A percentile compares a stretch with the other conserved stretches of the same genome.
phyloP scores from a whole-genome alignment of 2,888 invertebrate genomes.

The Yponomeuta sedellus region DNA sequence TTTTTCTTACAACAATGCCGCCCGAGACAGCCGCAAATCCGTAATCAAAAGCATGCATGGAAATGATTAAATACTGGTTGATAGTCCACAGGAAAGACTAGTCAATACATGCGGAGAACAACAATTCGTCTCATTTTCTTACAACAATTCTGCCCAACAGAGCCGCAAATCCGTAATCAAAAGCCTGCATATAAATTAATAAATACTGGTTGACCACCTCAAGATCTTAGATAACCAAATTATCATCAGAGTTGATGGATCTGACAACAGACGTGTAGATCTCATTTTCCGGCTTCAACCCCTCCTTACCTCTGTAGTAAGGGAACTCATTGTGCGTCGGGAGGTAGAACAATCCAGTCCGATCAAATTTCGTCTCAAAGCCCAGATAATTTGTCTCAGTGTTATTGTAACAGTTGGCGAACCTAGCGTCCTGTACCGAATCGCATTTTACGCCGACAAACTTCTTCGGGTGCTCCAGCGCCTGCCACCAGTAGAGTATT shows the following conservation, averaged over 20 bases:
- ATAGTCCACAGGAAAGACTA: too few relatives aligned
- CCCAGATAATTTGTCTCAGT: constrained; percentile 50
- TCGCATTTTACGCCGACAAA: constrained; percentile 55
- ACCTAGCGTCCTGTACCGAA: constrained; percentile 54
- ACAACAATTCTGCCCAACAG: too few relatives aligned
- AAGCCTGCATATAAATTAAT: too few relatives aligned
- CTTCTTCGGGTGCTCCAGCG: constrained; percentile 57
- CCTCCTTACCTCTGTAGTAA: constrained; percentile 53
- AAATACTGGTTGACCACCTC: neutral
- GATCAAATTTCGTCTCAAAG: constrained; percentile 46
- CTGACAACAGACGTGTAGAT: constrained; percentile 43
- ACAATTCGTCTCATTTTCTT: too few relatives aligned
- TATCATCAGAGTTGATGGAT: constrained; percentile 47
- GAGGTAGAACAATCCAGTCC: constrained; percentile 54
- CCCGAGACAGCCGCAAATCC: too few relatives aligned
- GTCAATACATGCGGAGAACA: too few relatives aligned
- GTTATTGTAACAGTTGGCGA: constrained; percentile 53
- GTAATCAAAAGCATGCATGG: too few relatives aligned
- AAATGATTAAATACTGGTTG: too few relatives aligned
- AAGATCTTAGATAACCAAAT: constrained; percentile 28
- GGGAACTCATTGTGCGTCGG: constrained; percentile 57
- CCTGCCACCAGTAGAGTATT: constrained; percentile 60
- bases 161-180: too few relatives aligned
- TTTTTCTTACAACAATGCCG: too few relatives aligned
- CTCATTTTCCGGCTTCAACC: constrained; percentile 53